phyloP scores from a whole-genome alignment of 2,797 vertebrate species.

The Helicolenus hilgendorfi region DNA sequence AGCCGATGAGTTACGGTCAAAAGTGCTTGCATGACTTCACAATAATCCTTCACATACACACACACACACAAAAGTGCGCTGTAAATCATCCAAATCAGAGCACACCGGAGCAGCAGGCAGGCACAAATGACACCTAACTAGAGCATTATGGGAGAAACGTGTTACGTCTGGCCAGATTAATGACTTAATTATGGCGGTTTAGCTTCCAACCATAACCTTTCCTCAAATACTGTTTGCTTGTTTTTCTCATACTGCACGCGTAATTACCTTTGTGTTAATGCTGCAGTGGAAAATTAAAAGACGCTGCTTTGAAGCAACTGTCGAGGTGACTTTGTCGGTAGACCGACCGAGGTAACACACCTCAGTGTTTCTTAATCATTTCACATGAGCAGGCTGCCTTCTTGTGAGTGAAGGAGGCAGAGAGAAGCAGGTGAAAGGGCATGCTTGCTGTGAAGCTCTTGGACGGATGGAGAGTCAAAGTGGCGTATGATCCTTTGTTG shows the following conservation, averaged over 20 bases:
- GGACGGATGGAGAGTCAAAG: conserved; percentile 1
- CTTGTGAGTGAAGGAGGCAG: conserved; percentile 9
- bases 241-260: conserved; percentile 66
- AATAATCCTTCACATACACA: conserved; percentile 37
- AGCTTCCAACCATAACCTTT: conserved; percentile 90
- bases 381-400: not conserved
- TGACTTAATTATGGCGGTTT: conserved; percentile 91
- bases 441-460: not conserved
- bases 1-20: conserved; percentile 40
- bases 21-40: conserved; percentile 13
- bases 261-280: conserved; percentile 75
- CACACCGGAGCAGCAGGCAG: conserved; percentile 34
- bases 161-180: conserved; percentile 88
- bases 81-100: conserved; percentile 67
- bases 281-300: conserved; percentile 64
- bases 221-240: conserved; percentile 65
- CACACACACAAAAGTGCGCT: not conserved
- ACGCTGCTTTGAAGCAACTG: conserved; percentile 8
- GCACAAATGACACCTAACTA: conserved; percentile 84
- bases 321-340: conserved; percentile 59
- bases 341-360: not conserved
- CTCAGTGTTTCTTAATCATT: conserved; percentile 44
- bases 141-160: conserved; percentile 88
- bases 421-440: conserved; percentile 22
- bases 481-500: not conserved